Base-by-base conservation (phyloP, 2,113 vertebrate species). In the Tiliqua scincoides region DNA sequence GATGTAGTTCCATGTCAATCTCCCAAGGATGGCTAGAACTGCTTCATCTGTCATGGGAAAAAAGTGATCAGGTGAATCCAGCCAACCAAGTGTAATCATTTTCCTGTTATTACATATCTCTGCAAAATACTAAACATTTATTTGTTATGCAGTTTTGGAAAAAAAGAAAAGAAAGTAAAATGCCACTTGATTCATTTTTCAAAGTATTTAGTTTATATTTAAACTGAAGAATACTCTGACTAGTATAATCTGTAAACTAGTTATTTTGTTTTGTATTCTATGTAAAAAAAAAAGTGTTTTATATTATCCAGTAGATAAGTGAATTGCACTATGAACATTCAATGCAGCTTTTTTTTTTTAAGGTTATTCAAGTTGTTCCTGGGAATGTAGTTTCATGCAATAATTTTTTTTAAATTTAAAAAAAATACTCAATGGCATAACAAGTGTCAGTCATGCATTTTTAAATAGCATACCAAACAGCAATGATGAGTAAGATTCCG, bases 351-450 rank as follows among this genome's bases (percentile, higher is more conserved):
- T 95, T 94, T 93, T 71, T 48, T 89, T 93, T 96, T 95, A 95
- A n/a, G 92, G 92, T 95, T 95, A 93, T 95, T 95, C 78, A 93
- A 94, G 89, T 87, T 96, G 95, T 94, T 94, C 94, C 91, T 95
- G 94, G 93, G 95, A 96, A 94, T 96, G 95, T 97, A 96, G 95
- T 95, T 97, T 95, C 94, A 96, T 96, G 97, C 97, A 97, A 97
- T 98, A 98, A 97, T 96, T 85, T 96, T 93, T 95, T 97, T 96
- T 97, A 89, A 91, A 94, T 91, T n/a, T n/a, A 96, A 96, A 95
- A 96, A 96, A 95, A 96, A 93, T 57, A 87, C 90, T 95, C 94
- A 94, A 93, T 93, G 87, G 68, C 93, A 91, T 95, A 94, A 92
- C 92, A 32, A 92, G 87, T 95, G 89, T 94, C 94, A 87, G 84